phyloP scores from a whole-genome alignment of 2,888 invertebrate species.

The Lumbricus terrestris region DNA sequence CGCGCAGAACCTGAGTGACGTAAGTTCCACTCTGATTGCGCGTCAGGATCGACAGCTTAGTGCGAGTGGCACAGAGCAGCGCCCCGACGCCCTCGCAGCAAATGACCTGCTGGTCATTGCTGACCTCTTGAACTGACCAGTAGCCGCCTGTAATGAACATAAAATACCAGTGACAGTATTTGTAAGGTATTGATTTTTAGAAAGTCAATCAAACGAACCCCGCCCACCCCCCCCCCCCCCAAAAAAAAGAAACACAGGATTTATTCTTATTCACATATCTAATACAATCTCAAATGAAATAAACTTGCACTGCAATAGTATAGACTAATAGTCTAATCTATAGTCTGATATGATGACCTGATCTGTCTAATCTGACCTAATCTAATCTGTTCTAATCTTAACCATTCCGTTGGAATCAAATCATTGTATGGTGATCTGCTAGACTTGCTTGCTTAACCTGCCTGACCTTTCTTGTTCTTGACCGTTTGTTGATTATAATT shows the following conservation, averaged over 20 bases:
- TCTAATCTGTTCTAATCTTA: not conserved
- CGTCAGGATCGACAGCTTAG: not conserved
- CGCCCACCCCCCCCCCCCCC: not conserved
- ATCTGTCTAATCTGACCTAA: not conserved
- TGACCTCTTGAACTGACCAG: slow-evolving; percentile 3
- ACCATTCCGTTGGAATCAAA: not conserved
- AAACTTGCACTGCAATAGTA: no score
- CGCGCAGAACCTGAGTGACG: not conserved
- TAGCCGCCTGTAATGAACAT: not conserved
- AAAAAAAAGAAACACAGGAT: not conserved
- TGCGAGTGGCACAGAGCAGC: not conserved
- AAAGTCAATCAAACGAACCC: not conserved
- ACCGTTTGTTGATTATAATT: no score
- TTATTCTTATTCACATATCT: not conserved
- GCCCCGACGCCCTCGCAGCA: not conserved
- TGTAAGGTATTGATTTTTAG: not conserved
- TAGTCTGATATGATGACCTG: no score
- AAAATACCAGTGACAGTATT: not conserved
- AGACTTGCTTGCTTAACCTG: no score
- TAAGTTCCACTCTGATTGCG: not conserved
- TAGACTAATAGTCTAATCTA: no score
- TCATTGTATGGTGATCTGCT: not conserved
- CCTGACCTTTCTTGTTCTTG: no score
- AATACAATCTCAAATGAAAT: no score
- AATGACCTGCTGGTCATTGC: not conserved